Evolutionary conservation across 2,113 vertebrate species (phyloP), one percentile per base, ranked within the genome.

Genomic region (Cyanistes caeruleus): DNA sequence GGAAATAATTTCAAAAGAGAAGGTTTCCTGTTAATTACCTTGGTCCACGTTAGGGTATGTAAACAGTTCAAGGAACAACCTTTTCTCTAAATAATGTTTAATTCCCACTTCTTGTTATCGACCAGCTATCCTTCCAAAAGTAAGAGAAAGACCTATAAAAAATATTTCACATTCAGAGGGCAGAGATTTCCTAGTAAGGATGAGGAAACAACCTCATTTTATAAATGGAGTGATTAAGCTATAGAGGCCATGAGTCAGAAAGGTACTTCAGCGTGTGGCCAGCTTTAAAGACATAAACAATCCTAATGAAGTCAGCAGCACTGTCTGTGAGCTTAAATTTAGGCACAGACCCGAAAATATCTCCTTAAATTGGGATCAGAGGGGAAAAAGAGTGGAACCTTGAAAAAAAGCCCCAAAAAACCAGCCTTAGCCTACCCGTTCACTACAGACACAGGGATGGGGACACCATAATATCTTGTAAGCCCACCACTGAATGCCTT

Each of bases 241-340:
- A 94, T 46, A 93, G 82, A 92, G 90, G 75, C 92, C 76, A 19
- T 91, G 94, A 96, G 77, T 97, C 96, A 97, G 77, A 95, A 95
- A 95, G 87, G 94, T 91, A 93, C 77, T 87, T 94, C 84, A 91
- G 81, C 2, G 0, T 93, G 80, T 67, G 86, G 86, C 84, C 56
- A 78, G 86, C 60, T 89, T 87, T 95, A 93, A 93, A 87, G 89
- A 59, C 68, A 91, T 67, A 97, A 97, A 97, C 96, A 95, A 95
- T 90, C 81, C 73, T 92, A 96, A 95, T 91, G 77, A 94, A 94
- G 95, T 86, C 93, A 93, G 85, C 56, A 91, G 75, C 68, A 59
- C 76, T 88, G 85, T 62, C 88, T 72, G 60, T 44, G n/a, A 88
- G 79, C 64, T 94, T 90, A 95, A 92, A 95, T 93, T 94, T 92